Conservation (phyloP, 1,140 invertebrate species). For the Ctenoplectra terminalis region DNA sequence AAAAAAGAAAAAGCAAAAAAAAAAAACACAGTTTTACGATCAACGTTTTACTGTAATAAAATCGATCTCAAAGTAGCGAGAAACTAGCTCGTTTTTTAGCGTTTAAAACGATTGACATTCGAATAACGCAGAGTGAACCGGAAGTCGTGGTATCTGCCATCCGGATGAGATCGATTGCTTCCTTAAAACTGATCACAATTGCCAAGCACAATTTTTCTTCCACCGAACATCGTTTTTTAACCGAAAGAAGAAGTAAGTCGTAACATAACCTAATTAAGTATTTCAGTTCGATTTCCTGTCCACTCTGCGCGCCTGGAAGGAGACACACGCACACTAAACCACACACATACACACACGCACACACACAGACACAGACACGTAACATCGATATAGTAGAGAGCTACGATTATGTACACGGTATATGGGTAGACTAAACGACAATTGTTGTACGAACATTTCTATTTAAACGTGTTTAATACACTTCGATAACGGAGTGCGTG, state of each 20-base stretch:
- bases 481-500: conserved; percentile 33
- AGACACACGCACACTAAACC: conserved; percentile 7
- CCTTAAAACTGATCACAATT: background rate
- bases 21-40: conserved; percentile 8
- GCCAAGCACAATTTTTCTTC: background rate
- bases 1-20: background rate
- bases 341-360: conserved; percentile 17
- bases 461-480: conserved; percentile 49
- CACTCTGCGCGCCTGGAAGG: background rate
- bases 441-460: conserved; percentile 56
- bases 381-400: conserved; percentile 44
- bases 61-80: conserved; percentile 43
- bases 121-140: conserved; percentile 3
- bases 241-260: background rate
- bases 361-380: conserved; percentile 13
- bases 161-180: no score
- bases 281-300: background rate
- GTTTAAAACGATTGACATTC: conserved; percentile 8
- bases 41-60: conserved; percentile 32
- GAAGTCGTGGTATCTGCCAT: background rate
- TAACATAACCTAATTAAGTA: conserved; percentile 10
- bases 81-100: conserved; percentile 31
- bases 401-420: conserved; percentile 46
- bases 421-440: conserved; percentile 51
- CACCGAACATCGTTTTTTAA: background rate